Conservation (phyloP, 1,140 invertebrate genomes). For the Galleria mellonella region DNA sequence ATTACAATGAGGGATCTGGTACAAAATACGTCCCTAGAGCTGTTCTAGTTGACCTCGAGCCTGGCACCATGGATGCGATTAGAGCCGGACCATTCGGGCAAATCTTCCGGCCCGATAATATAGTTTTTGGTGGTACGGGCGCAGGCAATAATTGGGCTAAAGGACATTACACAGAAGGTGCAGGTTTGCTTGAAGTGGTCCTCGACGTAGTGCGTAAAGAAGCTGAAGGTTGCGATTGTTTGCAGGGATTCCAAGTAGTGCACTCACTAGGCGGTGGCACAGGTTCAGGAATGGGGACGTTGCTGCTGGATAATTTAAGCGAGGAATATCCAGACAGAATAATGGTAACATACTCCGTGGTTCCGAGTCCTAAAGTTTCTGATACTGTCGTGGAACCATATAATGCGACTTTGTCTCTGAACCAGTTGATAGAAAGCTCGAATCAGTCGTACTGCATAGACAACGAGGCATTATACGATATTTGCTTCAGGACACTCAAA, state of each 20-base stretch:
- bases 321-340: slow-evolving; percentile 88
- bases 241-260: slow-evolving; percentile 80
- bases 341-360: slow-evolving; percentile 88
- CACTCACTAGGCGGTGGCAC: slow-evolving; percentile 88
- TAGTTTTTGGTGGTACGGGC: slow-evolving; percentile 79
- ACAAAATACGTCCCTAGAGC: slow-evolving; percentile 92
- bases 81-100: slow-evolving; percentile 86
- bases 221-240: slow-evolving; percentile 88
- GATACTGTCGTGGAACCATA: slow-evolving; percentile 94
- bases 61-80: slow-evolving; percentile 87
- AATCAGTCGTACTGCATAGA: slow-evolving; percentile 77
- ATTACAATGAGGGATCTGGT: slow-evolving; percentile 89
- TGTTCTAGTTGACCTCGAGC: slow-evolving; percentile 91
- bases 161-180: slow-evolving; percentile 95
- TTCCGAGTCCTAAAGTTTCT: slow-evolving; percentile 87
- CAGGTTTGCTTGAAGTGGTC: slow-evolving; percentile 91
- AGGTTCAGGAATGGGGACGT: slow-evolving; percentile 85
- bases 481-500: slow-evolving; percentile 91
- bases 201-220: slow-evolving; percentile 92
- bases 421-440: slow-evolving; percentile 85
- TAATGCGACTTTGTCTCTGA: slow-evolving; percentile 84
- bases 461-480: slow-evolving; percentile 84
- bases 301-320: slow-evolving; percentile 78
- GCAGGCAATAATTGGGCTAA: slow-evolving; percentile 91
- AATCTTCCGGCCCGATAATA: slow-evolving; percentile 92